These are phyloP conservation scores for Xiphophorus hellerii DNA, from an alignment of 2,113 vertebrate species.

Conservation along the genomic window DNA sequence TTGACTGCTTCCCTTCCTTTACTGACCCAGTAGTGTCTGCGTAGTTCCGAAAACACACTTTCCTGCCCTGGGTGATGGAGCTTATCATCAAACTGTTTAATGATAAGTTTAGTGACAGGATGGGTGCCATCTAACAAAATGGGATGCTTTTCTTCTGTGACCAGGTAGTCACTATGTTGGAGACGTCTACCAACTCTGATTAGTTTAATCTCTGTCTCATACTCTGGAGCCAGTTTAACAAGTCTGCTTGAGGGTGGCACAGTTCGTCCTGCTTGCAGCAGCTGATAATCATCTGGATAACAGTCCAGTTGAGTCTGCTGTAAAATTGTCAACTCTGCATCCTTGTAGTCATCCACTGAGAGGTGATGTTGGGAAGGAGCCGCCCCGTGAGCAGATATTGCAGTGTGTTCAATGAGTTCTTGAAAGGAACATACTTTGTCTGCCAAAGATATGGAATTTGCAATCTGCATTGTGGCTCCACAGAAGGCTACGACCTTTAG, in stretches of 20 bases:
- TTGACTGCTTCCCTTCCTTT: background rate
- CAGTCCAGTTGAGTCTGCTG: background rate
- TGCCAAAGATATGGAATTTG: background rate
- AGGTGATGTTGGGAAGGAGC: background rate
- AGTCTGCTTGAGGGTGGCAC: background rate
- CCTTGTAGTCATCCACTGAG: background rate
- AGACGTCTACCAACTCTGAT: conserved; percentile 6
- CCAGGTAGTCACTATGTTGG: background rate
- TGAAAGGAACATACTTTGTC: background rate
- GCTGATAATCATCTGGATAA: background rate
- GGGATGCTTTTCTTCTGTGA: no score
- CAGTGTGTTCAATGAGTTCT: background rate
- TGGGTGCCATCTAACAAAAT: no score
- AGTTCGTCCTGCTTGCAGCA: background rate
- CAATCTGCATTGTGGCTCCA: background rate
- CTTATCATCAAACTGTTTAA: no score
- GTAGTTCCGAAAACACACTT: background rate
- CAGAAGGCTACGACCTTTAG: no score
- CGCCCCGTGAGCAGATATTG: background rate
- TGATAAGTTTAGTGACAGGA: no score
- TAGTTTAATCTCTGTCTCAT: background rate
- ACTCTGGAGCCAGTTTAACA: background rate
- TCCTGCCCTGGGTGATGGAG: no score
- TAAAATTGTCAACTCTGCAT: background rate
- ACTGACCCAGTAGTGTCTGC: background rate